These are phyloP conservation scores for Chiloscyllium plagiosum DNA, from an alignment of 2,113 vertebrate genomes.

Conservation along the genomic window DNA sequence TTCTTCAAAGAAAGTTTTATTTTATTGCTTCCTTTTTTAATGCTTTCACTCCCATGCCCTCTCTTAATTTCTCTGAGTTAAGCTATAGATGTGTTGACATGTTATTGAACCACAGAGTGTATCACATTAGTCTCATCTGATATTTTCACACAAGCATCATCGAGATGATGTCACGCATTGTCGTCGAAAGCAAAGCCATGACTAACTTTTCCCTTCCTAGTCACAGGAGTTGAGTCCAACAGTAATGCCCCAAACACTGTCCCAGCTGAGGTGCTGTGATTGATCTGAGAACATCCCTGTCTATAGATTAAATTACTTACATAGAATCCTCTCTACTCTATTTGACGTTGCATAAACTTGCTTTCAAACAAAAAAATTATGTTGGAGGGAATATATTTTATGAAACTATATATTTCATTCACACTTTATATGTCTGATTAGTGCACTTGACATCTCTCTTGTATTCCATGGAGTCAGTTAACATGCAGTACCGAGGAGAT, in stretches of 20 bases:
- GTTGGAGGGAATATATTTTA: neutral
- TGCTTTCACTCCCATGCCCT: neutral
- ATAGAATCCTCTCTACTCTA: neutral
- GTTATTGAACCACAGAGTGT: neutral
- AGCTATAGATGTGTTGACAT: neutral
- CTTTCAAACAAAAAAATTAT: neutral
- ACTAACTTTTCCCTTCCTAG: neutral
- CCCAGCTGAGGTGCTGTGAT: neutral
- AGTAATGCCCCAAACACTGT: neutral
- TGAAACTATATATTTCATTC: neutral
- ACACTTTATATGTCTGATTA: neutral
- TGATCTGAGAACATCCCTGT: too few relatives aligned
- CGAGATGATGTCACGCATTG: neutral
- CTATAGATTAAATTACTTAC: too few relatives aligned
- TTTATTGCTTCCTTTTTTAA: neutral
- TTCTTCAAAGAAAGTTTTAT: too few relatives aligned
- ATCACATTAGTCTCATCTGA: neutral
- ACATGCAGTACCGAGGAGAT: neutral
- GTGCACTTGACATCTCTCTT: neutral
- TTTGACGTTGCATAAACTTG: too few relatives aligned
- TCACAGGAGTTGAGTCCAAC: neutral
- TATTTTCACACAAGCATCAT: neutral
- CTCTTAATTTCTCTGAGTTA: neutral
- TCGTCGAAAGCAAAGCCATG: neutral
- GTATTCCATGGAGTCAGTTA: neutral